phyloP scores from a whole-genome alignment of 2,888 invertebrate genomes.

The Acanthoscelides obtectus region DNA sequence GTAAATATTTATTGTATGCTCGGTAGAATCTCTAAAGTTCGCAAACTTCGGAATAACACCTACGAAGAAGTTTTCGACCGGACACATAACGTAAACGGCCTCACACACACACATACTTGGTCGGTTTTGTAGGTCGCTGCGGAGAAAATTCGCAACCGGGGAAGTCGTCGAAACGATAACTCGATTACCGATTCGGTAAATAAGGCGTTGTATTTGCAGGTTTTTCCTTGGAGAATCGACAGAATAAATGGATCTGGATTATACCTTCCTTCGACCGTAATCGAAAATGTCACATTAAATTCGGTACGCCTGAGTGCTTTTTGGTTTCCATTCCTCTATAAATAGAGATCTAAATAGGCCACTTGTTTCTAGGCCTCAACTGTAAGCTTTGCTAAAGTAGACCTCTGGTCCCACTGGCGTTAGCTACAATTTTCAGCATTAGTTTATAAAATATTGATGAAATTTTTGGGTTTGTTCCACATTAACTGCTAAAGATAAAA shows the following conservation, averaged over 20 bases:
- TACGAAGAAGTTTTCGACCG: not conserved
- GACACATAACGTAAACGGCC: not conserved
- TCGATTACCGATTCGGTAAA: not conserved
- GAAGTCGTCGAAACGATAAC: not conserved
- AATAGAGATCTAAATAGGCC: not conserved
- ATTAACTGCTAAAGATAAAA: too few species aligned
- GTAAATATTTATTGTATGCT: not conserved
- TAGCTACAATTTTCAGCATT: too few species aligned
- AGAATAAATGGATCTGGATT: not conserved
- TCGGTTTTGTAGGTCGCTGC: not conserved
- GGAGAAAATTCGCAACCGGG: not conserved
- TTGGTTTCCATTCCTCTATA: not conserved
- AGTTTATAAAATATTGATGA: too few species aligned
- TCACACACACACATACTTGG: not conserved
- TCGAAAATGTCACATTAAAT: not conserved
- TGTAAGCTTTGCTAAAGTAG: too few species aligned
- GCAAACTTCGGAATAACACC: not conserved
- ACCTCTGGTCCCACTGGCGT: too few species aligned
- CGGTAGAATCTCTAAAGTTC: not conserved
- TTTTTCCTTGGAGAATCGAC: not conserved
- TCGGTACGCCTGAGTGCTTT: not conserved
- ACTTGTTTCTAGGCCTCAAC: not conserved
- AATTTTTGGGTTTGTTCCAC: too few species aligned
- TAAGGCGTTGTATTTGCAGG: not conserved
- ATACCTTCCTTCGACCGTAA: not conserved